phyloP scores from a whole-genome alignment of 64 coral and sea anemone species.

The Montipora sp. region DNA sequence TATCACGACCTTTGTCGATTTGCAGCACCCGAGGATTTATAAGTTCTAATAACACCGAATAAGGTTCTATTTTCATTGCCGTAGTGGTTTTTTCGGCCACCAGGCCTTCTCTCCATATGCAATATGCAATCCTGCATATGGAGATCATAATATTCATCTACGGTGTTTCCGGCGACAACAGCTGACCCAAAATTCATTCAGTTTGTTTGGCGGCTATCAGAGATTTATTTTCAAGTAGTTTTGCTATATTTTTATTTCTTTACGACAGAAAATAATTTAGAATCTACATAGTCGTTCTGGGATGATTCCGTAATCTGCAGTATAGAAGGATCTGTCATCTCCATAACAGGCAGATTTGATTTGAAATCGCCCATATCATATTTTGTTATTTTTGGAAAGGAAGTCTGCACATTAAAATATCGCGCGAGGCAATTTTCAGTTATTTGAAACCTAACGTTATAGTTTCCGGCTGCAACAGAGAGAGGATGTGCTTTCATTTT shows the following conservation, averaged over 20 bases:
- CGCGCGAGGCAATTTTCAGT: not conserved
- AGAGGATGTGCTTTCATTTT: not conserved
- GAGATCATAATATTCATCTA: not conserved
- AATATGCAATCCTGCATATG: too few relatives aligned
- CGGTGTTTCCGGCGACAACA: not conserved
- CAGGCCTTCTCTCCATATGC: too few relatives aligned
- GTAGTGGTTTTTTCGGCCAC: not conserved
- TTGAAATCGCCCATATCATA: not conserved
- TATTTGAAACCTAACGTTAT: too few relatives aligned
- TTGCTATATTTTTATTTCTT: too few relatives aligned
- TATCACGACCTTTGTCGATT: not conserved
- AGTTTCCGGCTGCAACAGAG: too few relatives aligned
- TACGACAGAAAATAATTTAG: too few relatives aligned
- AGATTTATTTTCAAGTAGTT: too few relatives aligned
- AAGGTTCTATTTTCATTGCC: not conserved
- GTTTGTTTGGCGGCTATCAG: too few relatives aligned
- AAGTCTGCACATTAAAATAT: not conserved
- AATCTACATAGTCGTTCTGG: too few relatives aligned
- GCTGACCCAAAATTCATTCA: too few relatives aligned
- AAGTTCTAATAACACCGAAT: too few relatives aligned
- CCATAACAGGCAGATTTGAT: not conserved
- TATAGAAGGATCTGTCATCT: not conserved
- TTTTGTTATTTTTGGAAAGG: not conserved
- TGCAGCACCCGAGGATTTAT: not conserved
- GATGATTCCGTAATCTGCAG: not conserved